These are phyloP conservation scores for Hydrozoanthus tunicans DNA, from an alignment of 64 coral and sea anemone species.

Conservation along the genomic window DNA sequence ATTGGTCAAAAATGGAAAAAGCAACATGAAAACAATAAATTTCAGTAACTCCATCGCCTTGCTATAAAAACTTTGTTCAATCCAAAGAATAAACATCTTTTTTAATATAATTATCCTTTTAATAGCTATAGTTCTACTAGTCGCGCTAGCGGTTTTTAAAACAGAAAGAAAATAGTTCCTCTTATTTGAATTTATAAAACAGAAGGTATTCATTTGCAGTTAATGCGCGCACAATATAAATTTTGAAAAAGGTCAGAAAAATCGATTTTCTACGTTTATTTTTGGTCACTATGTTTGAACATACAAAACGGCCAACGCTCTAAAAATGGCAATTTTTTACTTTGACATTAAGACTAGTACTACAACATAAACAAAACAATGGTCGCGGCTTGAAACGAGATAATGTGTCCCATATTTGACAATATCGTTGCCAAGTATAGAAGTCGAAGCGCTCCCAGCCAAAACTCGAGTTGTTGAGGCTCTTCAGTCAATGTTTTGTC, in stretches of 20 bases:
- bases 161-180: neutral
- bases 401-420: too few relatives aligned
- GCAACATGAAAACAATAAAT: neutral
- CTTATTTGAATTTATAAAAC: slow-evolving; percentile 28
- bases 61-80: neutral
- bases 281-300: too few relatives aligned
- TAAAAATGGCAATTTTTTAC: neutral
- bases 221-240: neutral
- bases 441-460: too few relatives aligned
- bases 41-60: neutral
- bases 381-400: too few relatives aligned
- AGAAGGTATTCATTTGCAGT: neutral
- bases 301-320: neutral
- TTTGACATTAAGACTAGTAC: too few relatives aligned
- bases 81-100: neutral
- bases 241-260: neutral
- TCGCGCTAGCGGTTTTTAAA: neutral
- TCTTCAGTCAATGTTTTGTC: too few relatives aligned
- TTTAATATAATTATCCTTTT: neutral
- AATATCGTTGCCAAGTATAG: too few relatives aligned
- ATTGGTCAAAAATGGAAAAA: neutral
- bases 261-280: neutral
- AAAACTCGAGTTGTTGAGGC: too few relatives aligned
- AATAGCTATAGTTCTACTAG: neutral
- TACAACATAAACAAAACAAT: too few relatives aligned